Base-by-base conservation (phyloP, 2,113 vertebrate genomes). In the Gila orcuttii region DNA sequence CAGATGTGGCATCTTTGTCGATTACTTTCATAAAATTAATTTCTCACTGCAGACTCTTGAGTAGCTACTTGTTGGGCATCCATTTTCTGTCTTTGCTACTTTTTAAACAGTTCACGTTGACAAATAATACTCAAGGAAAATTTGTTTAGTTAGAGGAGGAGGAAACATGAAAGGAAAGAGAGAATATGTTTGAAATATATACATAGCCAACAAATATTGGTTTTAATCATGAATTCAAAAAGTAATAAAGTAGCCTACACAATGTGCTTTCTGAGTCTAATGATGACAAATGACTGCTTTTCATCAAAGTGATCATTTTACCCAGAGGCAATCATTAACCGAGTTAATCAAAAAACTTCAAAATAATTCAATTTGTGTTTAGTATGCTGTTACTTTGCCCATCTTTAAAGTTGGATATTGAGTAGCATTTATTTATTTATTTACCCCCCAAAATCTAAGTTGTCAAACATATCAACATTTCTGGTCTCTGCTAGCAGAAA, bases 81-180 rank as follows among this genome's bases (percentile, higher is more conserved):
- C 47, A 50, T 83, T 86, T 85, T 86, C 85, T 87, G 71, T 75
- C 73, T 57, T 75, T 85, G 77, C 82, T 82, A 90, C 73, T 15
- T 86, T 86, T 59, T 74, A 90, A 78, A 68, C 75, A 78, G 45
- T 59, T 69, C 69, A 50, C 42, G 21, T 50, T 88, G 87, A 79
- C 57, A 39, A 74, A 86, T 82, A 57, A 47, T 64, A 78, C 28
- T 57, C 76, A 57, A 62, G 68, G 4, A 62, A 57, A 73, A 57
- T 28, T 28, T 74, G 21, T 87, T 77, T 85, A 23, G 31, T 73
- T 87, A 10, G 42, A 42, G 73, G 13, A 52, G 28, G 28, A 64
- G 39, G 21, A 52, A 3, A 31, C 31, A 77, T 74, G 64, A 28
- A 79, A 68, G 19, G 74, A 71, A 57, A 57, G 10, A 33, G 55